Evolutionary conservation across 2,888 invertebrate species (phyloP).

Genomic region (Antitype chi): DNA sequence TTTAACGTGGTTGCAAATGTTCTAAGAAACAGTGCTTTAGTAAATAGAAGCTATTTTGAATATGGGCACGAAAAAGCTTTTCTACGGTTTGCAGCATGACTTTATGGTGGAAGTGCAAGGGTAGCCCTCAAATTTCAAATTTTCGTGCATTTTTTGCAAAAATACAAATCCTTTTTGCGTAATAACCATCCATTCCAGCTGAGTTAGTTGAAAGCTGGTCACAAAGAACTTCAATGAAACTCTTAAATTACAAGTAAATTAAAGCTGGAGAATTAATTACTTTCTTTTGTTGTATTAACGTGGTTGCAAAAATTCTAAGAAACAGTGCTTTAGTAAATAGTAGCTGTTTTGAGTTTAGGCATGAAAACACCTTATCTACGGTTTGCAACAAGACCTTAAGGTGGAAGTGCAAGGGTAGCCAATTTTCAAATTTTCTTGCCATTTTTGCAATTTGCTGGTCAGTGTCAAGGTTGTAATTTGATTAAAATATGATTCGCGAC

Average conservation of each 20-base stretch:
- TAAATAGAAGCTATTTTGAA: not conserved
- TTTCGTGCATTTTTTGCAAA: no score
- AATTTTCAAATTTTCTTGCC: no score
- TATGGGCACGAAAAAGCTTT: not conserved
- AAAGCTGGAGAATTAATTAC: constrained; percentile 27
- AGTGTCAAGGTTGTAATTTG: no score
- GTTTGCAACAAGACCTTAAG: not conserved
- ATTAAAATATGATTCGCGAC: no score
- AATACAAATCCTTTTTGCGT: no score
- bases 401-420: no score
- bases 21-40: not conserved
- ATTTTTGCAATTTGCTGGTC: no score
- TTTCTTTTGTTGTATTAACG: constrained; percentile 25
- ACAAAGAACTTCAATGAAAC: constrained; percentile 45
- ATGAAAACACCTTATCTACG: not conserved
- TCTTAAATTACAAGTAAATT: constrained; percentile 38
- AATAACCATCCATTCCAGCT: no score
- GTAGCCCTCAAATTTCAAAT: no score
- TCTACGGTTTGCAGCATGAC: not conserved
- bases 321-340: constrained; percentile 4
- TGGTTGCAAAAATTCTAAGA: constrained; percentile 16
- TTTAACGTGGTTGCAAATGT: constrained; percentile 13
- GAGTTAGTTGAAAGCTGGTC: no score
- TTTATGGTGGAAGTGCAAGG: no score
- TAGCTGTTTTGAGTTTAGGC: not conserved